A percentile compares a stretch with the other conserved stretches of the same genome.
These are phyloP conservation scores for Pogonophryne albipinna DNA, from an alignment of 2,797 vertebrate genomes.

Conservation along the genomic window DNA sequence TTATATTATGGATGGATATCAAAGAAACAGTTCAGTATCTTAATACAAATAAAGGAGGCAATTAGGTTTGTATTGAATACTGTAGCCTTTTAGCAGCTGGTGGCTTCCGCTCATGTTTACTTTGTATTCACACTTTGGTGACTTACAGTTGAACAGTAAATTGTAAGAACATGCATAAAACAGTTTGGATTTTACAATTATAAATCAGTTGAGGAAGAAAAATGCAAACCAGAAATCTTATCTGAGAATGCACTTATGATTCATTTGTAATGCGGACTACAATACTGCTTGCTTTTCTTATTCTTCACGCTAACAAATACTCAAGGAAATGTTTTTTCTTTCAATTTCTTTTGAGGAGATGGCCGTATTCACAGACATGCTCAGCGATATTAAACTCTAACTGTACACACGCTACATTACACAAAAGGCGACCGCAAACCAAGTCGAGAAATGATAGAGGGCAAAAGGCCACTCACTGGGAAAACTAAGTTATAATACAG, in stretches of 20 bases:
- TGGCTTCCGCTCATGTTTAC: background rate
- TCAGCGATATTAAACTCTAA: slow-evolving; percentile 15
- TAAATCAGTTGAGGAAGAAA: background rate
- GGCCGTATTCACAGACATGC: slow-evolving; percentile 7
- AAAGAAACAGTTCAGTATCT: slow-evolving; percentile 22
- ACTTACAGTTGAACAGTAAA: background rate
- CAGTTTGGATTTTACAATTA: background rate
- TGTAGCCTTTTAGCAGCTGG: background rate
- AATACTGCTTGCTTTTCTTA: background rate
- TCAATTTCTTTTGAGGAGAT: slow-evolving; percentile 9
- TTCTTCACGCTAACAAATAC: background rate
- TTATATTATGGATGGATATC: background rate
- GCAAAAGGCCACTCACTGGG: slow-evolving; percentile 46
- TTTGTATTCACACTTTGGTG: background rate
- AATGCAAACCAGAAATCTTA: slow-evolving; percentile 1
- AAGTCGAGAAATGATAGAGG: slow-evolving; percentile 31
- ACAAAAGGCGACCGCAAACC: slow-evolving; percentile 32
- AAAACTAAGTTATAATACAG: slow-evolving; percentile 42
- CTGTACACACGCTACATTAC: slow-evolving; percentile 23
- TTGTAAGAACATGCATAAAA: background rate
- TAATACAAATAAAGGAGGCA: background rate
- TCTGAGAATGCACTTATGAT: background rate
- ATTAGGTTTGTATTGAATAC: too few relatives aligned
- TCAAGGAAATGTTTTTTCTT: background rate
- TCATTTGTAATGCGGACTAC: background rate